Conservation (phyloP, 2,113 vertebrate species). For the Ophthalmolycus amberensis region DNA sequence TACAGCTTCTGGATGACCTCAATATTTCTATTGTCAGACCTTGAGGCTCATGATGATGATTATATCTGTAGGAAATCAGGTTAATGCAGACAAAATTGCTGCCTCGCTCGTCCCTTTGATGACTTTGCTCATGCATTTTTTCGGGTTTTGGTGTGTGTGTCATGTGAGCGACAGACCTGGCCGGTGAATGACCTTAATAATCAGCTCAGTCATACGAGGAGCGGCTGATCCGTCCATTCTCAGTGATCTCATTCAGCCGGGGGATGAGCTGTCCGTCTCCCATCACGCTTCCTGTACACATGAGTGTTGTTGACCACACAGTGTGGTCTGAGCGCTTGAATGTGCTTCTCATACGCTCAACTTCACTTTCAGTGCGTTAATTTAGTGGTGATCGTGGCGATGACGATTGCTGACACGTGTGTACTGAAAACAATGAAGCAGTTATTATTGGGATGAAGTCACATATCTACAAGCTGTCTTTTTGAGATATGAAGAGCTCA, state of each 20-base stretch:
- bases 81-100: background rate
- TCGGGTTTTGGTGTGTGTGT: slow-evolving; percentile 8
- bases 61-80: slow-evolving; percentile 1
- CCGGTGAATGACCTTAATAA: slow-evolving; percentile 7
- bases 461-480: background rate
- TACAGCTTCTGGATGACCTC: background rate
- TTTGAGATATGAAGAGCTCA: background rate
- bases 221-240: slow-evolving; percentile 37
- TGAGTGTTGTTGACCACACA: slow-evolving; percentile 39
- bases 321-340: background rate
- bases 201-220: slow-evolving; percentile 44
- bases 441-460: background rate
- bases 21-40: background rate
- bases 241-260: slow-evolving; percentile 55
- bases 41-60: background rate
- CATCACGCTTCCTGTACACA: slow-evolving; percentile 46
- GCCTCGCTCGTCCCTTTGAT: background rate
- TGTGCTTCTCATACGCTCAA: background rate
- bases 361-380: slow-evolving; percentile 14
- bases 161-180: slow-evolving; percentile 34
- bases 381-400: background rate
- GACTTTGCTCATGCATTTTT: background rate
- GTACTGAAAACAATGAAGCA: background rate
- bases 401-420: background rate
- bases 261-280: slow-evolving; percentile 21